These are phyloP conservation scores for Protodeltote pygarga DNA, from an alignment of 2,888 invertebrate species.

Conservation along the genomic window DNA sequence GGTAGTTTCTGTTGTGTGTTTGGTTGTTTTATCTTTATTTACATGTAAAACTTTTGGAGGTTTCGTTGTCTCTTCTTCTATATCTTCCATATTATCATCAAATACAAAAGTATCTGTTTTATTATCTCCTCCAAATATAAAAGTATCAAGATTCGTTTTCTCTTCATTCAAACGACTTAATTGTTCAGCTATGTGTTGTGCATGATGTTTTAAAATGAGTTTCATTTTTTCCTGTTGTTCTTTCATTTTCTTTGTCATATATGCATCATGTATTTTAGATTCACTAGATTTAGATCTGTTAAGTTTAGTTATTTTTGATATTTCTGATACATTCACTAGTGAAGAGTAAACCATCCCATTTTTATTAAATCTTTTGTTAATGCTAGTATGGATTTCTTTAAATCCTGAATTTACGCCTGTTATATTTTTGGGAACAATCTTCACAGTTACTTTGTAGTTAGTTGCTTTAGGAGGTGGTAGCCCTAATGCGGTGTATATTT, in stretches of 20 bases:
- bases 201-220: slow-evolving; percentile 61
- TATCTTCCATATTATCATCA: slow-evolving; percentile 39
- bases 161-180: slow-evolving; percentile 62
- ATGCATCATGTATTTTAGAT: slow-evolving; percentile 13
- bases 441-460: slow-evolving; percentile 72
- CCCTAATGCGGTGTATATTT: slow-evolving; percentile 57
- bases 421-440: slow-evolving; percentile 72
- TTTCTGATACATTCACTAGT: slow-evolving; percentile 73
- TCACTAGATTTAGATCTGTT: slow-evolving; percentile 46
- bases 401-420: slow-evolving; percentile 62
- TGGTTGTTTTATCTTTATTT: slow-evolving; percentile 40
- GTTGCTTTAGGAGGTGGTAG: slow-evolving; percentile 30
- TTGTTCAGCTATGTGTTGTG: slow-evolving; percentile 65
- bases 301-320: slow-evolving; percentile 70
- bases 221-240: slow-evolving; percentile 61
- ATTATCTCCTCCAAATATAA: slow-evolving; percentile 17
- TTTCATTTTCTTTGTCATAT: slow-evolving; percentile 42
- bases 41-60: slow-evolving; percentile 39
- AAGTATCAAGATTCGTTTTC: slow-evolving; percentile 59
- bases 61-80: not conserved
- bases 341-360: slow-evolving; percentile 71
- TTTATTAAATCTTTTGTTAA: slow-evolving; percentile 75
- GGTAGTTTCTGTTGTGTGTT: slow-evolving; percentile 28
- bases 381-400: slow-evolving; percentile 77
- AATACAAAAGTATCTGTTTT: slow-evolving; percentile 27